Evolutionary conservation across 2,113 vertebrate species (phyloP).

Genomic region (Jaculus jaculus): DNA sequence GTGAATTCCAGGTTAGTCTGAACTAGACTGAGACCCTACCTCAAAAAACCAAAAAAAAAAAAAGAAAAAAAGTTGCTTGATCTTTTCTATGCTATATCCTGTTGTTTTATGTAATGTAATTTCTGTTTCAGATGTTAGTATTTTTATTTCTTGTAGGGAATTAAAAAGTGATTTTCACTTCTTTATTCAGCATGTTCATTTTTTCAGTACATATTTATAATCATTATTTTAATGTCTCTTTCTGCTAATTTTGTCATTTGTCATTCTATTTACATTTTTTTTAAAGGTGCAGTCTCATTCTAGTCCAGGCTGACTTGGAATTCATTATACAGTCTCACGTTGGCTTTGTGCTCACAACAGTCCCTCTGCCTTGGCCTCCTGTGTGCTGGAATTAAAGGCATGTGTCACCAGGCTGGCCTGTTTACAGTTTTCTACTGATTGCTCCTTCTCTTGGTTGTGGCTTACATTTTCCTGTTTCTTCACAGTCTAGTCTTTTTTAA

Average conservation of each 20-base stretch:
- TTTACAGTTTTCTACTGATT: background rate
- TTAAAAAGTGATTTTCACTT: background rate
- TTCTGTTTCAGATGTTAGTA: slow-evolving; percentile 35
- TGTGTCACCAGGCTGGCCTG: background rate
- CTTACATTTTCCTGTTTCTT: background rate
- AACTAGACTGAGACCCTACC: no score
- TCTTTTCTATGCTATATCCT: background rate
- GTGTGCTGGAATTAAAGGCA: no score
- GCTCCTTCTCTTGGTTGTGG: background rate
- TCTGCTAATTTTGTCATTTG: background rate
- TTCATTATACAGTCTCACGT: no score
- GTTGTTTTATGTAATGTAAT: background rate
- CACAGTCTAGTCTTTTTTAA: background rate
- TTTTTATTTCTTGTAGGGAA: background rate
- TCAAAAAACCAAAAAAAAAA: no score
- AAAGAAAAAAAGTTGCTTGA: no score
- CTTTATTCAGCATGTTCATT: background rate
- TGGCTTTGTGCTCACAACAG: no score
- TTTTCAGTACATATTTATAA: background rate
- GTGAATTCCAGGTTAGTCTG: no score
- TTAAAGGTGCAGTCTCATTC: no score
- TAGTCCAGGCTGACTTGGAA: no score
- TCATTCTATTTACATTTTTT: background rate
- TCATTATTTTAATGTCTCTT: background rate
- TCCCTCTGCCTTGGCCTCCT: no score